These are phyloP conservation scores for Chaetura pelagica DNA, from an alignment of 2,113 vertebrate genomes.

Conservation along the genomic window DNA sequence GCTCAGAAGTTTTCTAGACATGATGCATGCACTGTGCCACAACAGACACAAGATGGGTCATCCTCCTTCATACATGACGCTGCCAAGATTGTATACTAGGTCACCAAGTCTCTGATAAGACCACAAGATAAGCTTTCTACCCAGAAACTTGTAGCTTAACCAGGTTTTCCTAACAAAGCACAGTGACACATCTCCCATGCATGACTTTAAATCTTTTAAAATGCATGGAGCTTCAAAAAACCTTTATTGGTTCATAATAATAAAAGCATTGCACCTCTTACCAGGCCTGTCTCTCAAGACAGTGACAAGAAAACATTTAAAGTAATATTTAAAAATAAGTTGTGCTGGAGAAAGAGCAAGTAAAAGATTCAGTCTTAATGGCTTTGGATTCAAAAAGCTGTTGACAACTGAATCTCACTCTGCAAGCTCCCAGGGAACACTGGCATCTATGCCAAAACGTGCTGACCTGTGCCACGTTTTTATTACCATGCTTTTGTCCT, in stretches of 20 bases:
- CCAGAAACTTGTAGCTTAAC: background rate
- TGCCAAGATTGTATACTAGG: accelerated
- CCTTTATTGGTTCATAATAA: background rate
- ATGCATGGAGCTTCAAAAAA: background rate
- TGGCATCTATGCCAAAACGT: background rate
- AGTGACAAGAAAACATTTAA: background rate
- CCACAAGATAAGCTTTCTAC: accelerated
- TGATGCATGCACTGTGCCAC: accelerated
- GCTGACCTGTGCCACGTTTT: background rate
- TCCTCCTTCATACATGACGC: accelerated
- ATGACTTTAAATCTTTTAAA: background rate
- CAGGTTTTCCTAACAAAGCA: background rate
- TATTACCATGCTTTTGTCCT: background rate
- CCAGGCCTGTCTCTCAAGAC: background rate
- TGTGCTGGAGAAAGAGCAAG: background rate
- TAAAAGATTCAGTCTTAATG: background rate
- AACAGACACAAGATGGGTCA: background rate
- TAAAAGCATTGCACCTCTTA: background rate
- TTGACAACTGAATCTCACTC: background rate
- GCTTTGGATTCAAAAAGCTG: background rate
- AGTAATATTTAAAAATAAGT: background rate
- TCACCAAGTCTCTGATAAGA: background rate
- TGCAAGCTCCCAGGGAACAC: background rate
- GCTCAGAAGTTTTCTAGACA: background rate
- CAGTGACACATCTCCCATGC: background rate